A percentile compares a stretch with the other conserved stretches of the same genome.
These are phyloP conservation scores for Pachyrhynchus sulphureomaculatus DNA, from an alignment of 1,140 invertebrate genomes.

Conservation along the genomic window DNA sequence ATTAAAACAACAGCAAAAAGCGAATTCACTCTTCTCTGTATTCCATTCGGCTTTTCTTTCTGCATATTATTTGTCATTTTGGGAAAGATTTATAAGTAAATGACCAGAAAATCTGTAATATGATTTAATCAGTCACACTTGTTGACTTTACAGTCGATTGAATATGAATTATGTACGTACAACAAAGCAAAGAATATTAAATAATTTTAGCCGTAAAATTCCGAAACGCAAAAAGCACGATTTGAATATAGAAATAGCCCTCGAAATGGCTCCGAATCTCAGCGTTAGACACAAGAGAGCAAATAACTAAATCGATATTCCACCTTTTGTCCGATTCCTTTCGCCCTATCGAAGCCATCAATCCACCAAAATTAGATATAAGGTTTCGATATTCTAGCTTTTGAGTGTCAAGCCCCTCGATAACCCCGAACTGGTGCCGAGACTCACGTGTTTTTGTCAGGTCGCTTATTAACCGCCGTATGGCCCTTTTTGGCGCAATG, in stretches of 20 bases:
- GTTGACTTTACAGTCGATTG: too few relatives aligned
- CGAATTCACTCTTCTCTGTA: too few relatives aligned
- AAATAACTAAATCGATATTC: constrained; percentile 5
- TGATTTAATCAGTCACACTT: too few relatives aligned
- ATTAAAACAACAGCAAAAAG: too few relatives aligned
- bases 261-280: not conserved
- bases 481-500: not conserved
- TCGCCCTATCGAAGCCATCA: constrained; percentile 4
- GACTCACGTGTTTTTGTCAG: constrained; percentile 14
- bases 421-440: not conserved
- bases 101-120: too few relatives aligned
- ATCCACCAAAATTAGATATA: constrained; percentile 5
- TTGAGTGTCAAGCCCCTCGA: constrained; percentile 5
- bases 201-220: not conserved
- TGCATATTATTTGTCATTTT: too few relatives aligned
- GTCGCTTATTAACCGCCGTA: constrained; percentile 5
- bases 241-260: not conserved
- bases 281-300: not conserved
- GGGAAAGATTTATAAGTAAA: too few relatives aligned
- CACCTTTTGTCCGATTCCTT: constrained; percentile 8
- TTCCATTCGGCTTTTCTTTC: too few relatives aligned
- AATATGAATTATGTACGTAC: too few relatives aligned
- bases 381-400: constrained; percentile 2
- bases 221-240: not conserved
- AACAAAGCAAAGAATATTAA: not conserved